Conservation (phyloP, 2,888 invertebrate species). For the Meta bourneti region DNA sequence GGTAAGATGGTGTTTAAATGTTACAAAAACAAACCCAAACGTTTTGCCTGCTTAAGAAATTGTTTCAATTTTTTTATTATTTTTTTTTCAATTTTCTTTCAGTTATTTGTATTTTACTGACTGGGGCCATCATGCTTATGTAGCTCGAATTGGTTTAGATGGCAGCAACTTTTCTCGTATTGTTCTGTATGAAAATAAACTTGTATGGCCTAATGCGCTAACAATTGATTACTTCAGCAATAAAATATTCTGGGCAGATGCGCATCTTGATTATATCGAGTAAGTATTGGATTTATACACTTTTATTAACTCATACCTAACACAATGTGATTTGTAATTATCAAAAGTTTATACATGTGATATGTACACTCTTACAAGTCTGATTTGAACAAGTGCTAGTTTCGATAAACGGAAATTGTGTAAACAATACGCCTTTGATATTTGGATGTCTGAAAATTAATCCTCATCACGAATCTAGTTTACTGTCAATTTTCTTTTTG, state of each 20-base stretch:
- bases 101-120: constrained; percentile 92
- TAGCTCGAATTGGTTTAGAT: constrained; percentile 98
- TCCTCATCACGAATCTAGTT: too few relatives aligned
- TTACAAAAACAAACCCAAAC: not conserved
- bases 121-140: constrained; percentile 93
- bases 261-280: constrained; percentile 98
- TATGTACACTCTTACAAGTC: too few relatives aligned
- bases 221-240: constrained; percentile 98
- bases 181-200: constrained; percentile 93
- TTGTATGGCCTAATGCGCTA: constrained; percentile 99
- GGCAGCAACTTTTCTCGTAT: constrained; percentile 94
- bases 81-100: constrained; percentile 16
- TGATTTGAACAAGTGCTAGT: too few relatives aligned
- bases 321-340: too few relatives aligned
- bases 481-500: too few relatives aligned
- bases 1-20: constrained; percentile 83
- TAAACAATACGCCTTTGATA: too few relatives aligned
- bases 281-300: constrained; percentile 78
- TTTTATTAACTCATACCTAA: too few relatives aligned
- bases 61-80: not conserved
- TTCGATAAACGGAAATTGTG: too few relatives aligned
- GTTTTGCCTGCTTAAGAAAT: not conserved
- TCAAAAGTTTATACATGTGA: too few relatives aligned
- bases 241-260: constrained; percentile 97
- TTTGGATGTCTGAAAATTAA: too few relatives aligned